phyloP scores from a whole-genome alignment of 2,888 invertebrate genomes.

The Philaethria dido region DNA sequence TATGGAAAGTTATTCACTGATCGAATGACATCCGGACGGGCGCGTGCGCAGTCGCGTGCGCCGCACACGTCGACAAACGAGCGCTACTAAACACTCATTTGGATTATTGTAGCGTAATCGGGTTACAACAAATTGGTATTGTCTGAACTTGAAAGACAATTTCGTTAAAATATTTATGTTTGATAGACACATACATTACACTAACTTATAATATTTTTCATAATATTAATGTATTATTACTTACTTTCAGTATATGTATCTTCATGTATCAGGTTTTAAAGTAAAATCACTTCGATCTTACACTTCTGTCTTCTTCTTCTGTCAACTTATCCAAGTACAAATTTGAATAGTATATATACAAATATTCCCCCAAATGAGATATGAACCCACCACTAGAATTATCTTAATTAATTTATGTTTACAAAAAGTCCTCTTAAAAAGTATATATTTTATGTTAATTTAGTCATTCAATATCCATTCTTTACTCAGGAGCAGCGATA shows the following conservation, averaged over 20 bases:
- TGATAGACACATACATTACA: not conserved
- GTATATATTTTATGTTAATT: slow-evolving; percentile 75
- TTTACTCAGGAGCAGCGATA: slow-evolving; percentile 73
- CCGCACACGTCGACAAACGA: slow-evolving; percentile 71
- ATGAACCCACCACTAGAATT: not conserved
- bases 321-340: no score
- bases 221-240: not conserved
- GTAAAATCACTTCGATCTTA: not conserved
- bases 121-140: slow-evolving; percentile 60
- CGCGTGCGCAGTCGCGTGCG: slow-evolving; percentile 64
- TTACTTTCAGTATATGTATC: not conserved
- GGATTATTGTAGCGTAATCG: slow-evolving; percentile 69
- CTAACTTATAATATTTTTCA: not conserved
- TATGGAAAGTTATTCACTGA: slow-evolving; percentile 38
- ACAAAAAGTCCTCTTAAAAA: slow-evolving; percentile 58
- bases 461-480: slow-evolving; percentile 79
- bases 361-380: not conserved
- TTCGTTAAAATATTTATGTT: slow-evolving; percentile 26
- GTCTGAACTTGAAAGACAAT: slow-evolving; percentile 39
- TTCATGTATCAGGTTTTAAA: no score
- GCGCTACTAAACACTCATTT: slow-evolving; percentile 67
- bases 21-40: slow-evolving; percentile 57
- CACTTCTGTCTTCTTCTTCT: not conserved
- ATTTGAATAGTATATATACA: not conserved
- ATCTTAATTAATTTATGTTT: slow-evolving; percentile 67